phyloP scores from a whole-genome alignment of 2,113 vertebrate genomes.

The Hippoglossus stenolepis region DNA sequence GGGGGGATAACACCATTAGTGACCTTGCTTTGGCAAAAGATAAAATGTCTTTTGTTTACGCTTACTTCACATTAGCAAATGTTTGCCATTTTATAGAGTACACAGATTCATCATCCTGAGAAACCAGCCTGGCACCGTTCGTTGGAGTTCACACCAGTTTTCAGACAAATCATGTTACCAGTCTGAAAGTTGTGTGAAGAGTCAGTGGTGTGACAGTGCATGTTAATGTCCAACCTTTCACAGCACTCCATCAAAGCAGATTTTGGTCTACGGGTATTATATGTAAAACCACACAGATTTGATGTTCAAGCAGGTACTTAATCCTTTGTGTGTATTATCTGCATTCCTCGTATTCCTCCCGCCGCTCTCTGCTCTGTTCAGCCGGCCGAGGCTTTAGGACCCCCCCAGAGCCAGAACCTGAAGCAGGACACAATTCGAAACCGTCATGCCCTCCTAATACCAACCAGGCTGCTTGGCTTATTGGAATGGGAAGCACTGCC shows the following conservation, averaged over 20 bases:
- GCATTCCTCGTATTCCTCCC: slow-evolving; percentile 71
- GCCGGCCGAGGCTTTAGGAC: slow-evolving; percentile 65
- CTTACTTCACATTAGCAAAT: slow-evolving; percentile 18
- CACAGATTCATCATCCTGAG: slow-evolving; percentile 2
- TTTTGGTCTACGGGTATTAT: slow-evolving; percentile 54
- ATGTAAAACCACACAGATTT: slow-evolving; percentile 57
- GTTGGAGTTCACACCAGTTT: slow-evolving; percentile 21
- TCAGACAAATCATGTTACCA: slow-evolving; percentile 35
- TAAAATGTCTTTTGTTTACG: slow-evolving; percentile 31
- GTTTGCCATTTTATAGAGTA: slow-evolving; percentile 3
- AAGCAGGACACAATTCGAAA: slow-evolving; percentile 70
- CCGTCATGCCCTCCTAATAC: slow-evolving; percentile 67
- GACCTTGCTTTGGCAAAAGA: slow-evolving; percentile 37
- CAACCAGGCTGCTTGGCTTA: slow-evolving; percentile 64
- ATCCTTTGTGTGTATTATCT: slow-evolving; percentile 74
- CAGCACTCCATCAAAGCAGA: slow-evolving; percentile 59
- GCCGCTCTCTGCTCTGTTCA: slow-evolving; percentile 53
- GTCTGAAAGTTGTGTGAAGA: slow-evolving; percentile 36
- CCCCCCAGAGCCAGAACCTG: slow-evolving; percentile 40
- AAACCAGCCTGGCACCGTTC: neutral
- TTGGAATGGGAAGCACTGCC: slow-evolving; percentile 62
- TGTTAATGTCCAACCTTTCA: slow-evolving; percentile 66
- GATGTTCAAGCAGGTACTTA: slow-evolving; percentile 69
- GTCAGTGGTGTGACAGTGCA: slow-evolving; percentile 28
- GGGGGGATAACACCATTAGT: slow-evolving; percentile 26